Evolutionary conservation across 2,888 invertebrate species (phyloP).

Genomic region (Meganola albula): DNA sequence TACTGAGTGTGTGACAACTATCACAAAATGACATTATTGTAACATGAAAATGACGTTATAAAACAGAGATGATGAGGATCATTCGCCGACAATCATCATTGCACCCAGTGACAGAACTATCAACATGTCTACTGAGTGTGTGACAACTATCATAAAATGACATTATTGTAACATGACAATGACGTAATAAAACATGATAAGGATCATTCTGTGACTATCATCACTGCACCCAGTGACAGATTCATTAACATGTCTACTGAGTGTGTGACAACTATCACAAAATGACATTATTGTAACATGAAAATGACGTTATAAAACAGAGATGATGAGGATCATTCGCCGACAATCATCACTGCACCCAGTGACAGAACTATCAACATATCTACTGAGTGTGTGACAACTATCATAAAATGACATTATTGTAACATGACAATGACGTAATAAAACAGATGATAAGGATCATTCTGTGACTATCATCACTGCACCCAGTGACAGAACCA

Average conservation of each 20-base stretch:
- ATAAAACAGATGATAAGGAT: too few relatives aligned
- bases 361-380: slow-evolving; percentile 17
- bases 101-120: slow-evolving; percentile 30
- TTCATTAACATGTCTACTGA: slow-evolving; percentile 10
- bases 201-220: background rate
- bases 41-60: background rate
- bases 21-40: slow-evolving; percentile 4
- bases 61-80: slow-evolving; percentile 3
- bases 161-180: background rate
- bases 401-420: background rate
- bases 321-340: slow-evolving; percentile 5
- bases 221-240: slow-evolving; percentile 10
- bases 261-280: slow-evolving; percentile 6
- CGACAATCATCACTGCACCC: slow-evolving; percentile 21
- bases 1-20: slow-evolving; percentile 18
- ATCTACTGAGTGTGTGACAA: slow-evolving; percentile 3
- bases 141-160: slow-evolving; percentile 14
- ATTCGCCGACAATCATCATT: slow-evolving; percentile 17
- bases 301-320: too few relatives aligned
- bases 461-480: slow-evolving; percentile 21
- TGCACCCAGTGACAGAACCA: slow-evolving; percentile 33
- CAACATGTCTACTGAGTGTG: slow-evolving; percentile 20
- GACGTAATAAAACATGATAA: too few relatives aligned
- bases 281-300: slow-evolving; percentile 3
- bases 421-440: too few relatives aligned